Percentiles rank a stretch among this genome's conserved stretches.
Evolutionary conservation across 1,140 invertebrate species (phyloP).

Genomic region (Phocides pigmalion): DNA sequence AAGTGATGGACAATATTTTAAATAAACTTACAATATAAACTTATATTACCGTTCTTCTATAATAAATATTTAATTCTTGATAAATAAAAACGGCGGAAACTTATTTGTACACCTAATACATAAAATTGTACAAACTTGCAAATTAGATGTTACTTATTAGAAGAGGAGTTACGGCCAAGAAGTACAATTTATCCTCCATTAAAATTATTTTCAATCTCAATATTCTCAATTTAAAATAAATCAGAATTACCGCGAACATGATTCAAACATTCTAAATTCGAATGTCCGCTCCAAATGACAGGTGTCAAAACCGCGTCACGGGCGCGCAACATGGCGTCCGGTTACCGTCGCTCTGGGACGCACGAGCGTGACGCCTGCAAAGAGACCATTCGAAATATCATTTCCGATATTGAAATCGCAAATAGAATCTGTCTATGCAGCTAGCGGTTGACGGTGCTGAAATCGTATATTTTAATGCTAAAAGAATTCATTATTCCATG

Average conservation of each 20-base stretch:
- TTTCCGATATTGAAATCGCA: slow-evolving; percentile 63
- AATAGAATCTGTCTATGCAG: slow-evolving; percentile 38
- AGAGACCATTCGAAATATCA: slow-evolving; percentile 59
- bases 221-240: slow-evolving; percentile 20
- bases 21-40: too few species aligned
- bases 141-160: too few species aligned
- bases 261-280: slow-evolving; percentile 65
- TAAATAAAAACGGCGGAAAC: too few species aligned
- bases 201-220: too few species aligned
- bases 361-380: slow-evolving; percentile 55
- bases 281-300: slow-evolving; percentile 65
- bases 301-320: slow-evolving; percentile 71
- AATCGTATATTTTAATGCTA: slow-evolving; percentile 10
- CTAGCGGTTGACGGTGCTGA: slow-evolving; percentile 6
- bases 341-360: slow-evolving; percentile 62
- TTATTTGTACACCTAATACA: too few species aligned
- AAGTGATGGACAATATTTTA: too few species aligned
- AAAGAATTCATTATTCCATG: too few species aligned
- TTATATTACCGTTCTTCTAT: too few species aligned
- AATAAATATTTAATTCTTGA: too few species aligned
- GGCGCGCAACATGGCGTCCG: slow-evolving; percentile 68
- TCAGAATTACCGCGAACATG: slow-evolving; percentile 38
- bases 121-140: too few species aligned
- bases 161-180: too few species aligned
- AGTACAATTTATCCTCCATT: too few species aligned